A percentile compares a stretch with the other conserved stretches of the same genome.
Conservation (phyloP, 2,113 vertebrate species). For the Salvelinus sp. region DNA sequence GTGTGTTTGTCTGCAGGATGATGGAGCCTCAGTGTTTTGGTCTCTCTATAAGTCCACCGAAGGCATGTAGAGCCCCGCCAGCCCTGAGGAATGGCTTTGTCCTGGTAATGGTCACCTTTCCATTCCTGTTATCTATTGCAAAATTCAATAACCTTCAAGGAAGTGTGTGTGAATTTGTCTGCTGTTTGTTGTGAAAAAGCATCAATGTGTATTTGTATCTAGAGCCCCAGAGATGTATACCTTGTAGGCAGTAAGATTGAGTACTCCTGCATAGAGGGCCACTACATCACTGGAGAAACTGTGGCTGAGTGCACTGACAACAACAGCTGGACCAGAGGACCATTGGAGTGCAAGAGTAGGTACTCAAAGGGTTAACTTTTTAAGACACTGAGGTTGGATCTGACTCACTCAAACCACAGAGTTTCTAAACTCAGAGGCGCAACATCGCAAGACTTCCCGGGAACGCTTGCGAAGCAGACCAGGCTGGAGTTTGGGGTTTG, state of each 20-base stretch:
- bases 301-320: slow-evolving; percentile 77
- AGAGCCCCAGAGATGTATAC: slow-evolving; percentile 74
- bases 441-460: too few species aligned
- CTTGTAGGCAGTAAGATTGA: slow-evolving; percentile 77
- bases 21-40: slow-evolving; percentile 83
- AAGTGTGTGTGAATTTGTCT: too few species aligned
- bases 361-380: slow-evolving; percentile 12
- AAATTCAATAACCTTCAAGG: too few species aligned
- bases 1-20: not conserved
- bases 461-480: too few species aligned
- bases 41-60: slow-evolving; percentile 71
- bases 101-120: slow-evolving; percentile 72
- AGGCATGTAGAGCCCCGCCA: slow-evolving; percentile 80
- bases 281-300: slow-evolving; percentile 77
- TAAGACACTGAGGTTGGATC: not conserved
- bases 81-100: slow-evolving; percentile 83
- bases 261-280: slow-evolving; percentile 81
- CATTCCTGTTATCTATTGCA: not conserved
- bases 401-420: too few species aligned
- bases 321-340: slow-evolving; percentile 75
- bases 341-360: slow-evolving; percentile 81
- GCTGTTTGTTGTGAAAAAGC: too few species aligned
- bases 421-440: too few species aligned
- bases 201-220: slow-evolving; percentile 9
- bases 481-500: too few species aligned